Evolutionary conservation across 2,888 invertebrate genomes (phyloP), one percentile per base, ranked within the genome.

Genomic region (Microplitis deprimator): DNA sequence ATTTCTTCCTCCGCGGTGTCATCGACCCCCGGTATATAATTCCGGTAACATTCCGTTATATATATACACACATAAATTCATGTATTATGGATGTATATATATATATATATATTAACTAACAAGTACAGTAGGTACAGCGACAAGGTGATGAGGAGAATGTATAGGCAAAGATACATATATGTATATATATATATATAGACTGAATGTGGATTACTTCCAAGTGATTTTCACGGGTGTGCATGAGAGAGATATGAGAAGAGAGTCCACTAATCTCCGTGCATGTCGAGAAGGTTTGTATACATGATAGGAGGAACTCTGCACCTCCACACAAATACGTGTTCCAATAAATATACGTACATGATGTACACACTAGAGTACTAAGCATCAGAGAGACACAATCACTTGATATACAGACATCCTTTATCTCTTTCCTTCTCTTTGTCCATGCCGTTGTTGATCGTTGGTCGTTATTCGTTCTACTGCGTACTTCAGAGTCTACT

Each of bases 281-380:
- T 29, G 65, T 65, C 65, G 65, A 65, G 65, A 65, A 6, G 65
- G 65, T 65, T 65, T 65, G 65, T 65, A 65, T 29, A 65, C 65
- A 65, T 29, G 65, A 65, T 65, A 29, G 8, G 5, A 29, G 8
- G 5, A 65, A 29, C 65, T 65, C 65, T 65, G 13, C 65, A 65
- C 65, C 65, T 65, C 65, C 13, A 50, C 3, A 50, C 50, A 13
- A 50, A 50, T 50, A 50, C 50, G 10, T 50, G 50, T 50, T 13
- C 50, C 50, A 50, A 50, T 50, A 50, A 50, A 50, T 50, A 50
- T 10, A 50, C 13, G 50, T 13, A 13, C 13, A 13, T 29, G 29
- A 29, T 29, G 29, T 29, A 29, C 29, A 29, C 29, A 29, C 29
- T 29, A 4, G 29, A 29, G 29, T 29, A 29, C 29, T 29, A 29